These are phyloP conservation scores for Microplitis demolitor DNA, from an alignment of 1,140 invertebrate species.

Conservation along the genomic window DNA sequence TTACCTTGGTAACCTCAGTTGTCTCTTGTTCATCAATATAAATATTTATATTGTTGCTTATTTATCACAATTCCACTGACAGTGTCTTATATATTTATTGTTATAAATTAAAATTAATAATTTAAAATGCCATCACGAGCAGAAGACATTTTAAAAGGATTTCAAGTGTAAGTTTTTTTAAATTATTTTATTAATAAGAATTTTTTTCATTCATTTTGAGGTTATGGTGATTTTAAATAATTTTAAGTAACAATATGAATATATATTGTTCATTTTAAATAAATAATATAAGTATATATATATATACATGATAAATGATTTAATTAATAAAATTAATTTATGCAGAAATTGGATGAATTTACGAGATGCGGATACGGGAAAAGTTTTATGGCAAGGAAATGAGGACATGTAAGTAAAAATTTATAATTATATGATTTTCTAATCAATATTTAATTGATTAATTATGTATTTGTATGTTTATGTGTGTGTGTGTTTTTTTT, in stretches of 20 bases:
- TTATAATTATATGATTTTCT: background rate
- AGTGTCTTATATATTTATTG: too few species aligned
- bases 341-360: constrained; percentile 98
- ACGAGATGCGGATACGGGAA: constrained; percentile 92
- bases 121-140: constrained; percentile 61
- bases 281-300: background rate
- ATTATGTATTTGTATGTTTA: too few species aligned
- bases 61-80: too few species aligned
- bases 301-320: constrained; percentile 4
- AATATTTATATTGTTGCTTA: too few species aligned
- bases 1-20: too few species aligned
- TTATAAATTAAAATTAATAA: too few species aligned
- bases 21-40: too few species aligned
- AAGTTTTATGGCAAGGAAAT: constrained; percentile 96
- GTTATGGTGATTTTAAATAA: constrained; percentile 2
- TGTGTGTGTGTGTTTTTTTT: background rate
- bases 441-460: too few species aligned
- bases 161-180: constrained; percentile 69
- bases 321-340: constrained; percentile 26
- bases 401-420: constrained; percentile 85
- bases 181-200: background rate
- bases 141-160: constrained; percentile 73
- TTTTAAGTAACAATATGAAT: background rate
- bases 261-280: too few species aligned
- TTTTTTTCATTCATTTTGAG: background rate